Percentiles rank a stretch among this genome's conserved stretches.
Conservation (phyloP, 1,140 invertebrate genomes). For the Euura saliciscinereae region DNA sequence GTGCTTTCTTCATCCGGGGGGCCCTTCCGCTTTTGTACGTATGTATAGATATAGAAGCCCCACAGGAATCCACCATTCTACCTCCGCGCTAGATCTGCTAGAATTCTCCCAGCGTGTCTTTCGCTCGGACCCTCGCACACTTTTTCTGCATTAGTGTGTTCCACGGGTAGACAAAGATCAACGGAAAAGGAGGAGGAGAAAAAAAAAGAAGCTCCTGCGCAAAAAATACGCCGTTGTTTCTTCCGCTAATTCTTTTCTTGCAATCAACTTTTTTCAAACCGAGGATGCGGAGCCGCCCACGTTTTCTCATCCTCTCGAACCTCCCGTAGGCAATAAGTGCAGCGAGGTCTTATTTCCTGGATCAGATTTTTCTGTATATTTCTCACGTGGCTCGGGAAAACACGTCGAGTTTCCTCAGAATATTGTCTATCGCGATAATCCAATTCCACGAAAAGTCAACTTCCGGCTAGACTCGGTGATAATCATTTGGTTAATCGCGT, state of each 20-base stretch:
- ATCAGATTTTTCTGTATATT: no score
- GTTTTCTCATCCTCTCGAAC: background rate
- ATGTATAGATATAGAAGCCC: no score
- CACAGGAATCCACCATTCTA: background rate
- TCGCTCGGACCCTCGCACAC: background rate
- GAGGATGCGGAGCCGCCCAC: background rate
- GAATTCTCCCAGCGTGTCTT: conserved; percentile 14
- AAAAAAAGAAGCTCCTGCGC: conserved; percentile 22
- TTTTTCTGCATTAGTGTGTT: conserved; percentile 20
- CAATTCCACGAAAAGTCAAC: no score
- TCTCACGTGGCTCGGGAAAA: no score
- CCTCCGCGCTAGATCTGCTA: background rate
- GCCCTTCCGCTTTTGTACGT: background rate
- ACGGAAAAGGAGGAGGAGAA: conserved; percentile 14
- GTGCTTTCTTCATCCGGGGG: conserved; percentile 14
- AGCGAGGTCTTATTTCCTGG: no score
- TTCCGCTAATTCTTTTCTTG: conserved; percentile 40
- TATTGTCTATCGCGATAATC: no score
- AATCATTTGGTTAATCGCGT: no score
- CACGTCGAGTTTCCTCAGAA: no score
- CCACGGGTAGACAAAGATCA: conserved; percentile 32
- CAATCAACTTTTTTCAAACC: conserved; percentile 33
- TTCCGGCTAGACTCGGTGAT: no score
- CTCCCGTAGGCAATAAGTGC: no score
- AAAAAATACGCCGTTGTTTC: conserved; percentile 23